These are phyloP conservation scores for Zosterops japonicus DNA, from an alignment of 2,113 vertebrate genomes.

Conservation along the genomic window DNA sequence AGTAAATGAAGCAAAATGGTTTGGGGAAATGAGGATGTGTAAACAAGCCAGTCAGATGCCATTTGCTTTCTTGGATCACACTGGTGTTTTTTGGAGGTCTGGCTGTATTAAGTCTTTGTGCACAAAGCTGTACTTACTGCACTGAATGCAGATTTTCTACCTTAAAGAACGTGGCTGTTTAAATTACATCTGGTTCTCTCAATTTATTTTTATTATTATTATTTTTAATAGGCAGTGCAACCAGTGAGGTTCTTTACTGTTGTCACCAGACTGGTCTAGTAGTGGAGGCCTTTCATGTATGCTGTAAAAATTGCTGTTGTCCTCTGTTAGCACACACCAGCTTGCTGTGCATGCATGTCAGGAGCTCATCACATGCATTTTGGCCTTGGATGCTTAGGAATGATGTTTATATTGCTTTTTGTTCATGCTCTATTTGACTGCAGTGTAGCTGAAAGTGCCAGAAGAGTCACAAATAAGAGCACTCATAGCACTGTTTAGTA, in stretches of 20 bases:
- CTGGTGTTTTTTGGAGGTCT: constrained; percentile 36
- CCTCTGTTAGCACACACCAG: neutral
- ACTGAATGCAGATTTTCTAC: neutral
- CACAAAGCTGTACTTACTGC: neutral
- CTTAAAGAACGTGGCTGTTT: neutral
- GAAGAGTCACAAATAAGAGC: neutral
- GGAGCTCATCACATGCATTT: neutral
- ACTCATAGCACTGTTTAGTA: neutral
- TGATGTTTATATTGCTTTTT: neutral
- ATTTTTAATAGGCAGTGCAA: neutral
- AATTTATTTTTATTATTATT: neutral
- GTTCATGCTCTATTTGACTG: neutral
- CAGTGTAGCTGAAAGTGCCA: neutral
- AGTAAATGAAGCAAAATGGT: constrained; percentile 74
- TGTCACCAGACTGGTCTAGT: neutral
- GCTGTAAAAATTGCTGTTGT: neutral
- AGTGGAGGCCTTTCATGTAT: neutral
- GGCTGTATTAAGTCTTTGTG: neutral
- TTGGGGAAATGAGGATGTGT: constrained; percentile 66
- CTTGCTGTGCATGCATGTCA: neutral
- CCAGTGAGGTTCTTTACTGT: neutral
- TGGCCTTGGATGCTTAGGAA: neutral
- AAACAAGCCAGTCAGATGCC: constrained; percentile 71
- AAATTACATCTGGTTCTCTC: neutral
- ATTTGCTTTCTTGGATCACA: constrained; percentile 60